phyloP scores from a whole-genome alignment of 2,888 invertebrate genomes.

The Ophioninae sp. region DNA sequence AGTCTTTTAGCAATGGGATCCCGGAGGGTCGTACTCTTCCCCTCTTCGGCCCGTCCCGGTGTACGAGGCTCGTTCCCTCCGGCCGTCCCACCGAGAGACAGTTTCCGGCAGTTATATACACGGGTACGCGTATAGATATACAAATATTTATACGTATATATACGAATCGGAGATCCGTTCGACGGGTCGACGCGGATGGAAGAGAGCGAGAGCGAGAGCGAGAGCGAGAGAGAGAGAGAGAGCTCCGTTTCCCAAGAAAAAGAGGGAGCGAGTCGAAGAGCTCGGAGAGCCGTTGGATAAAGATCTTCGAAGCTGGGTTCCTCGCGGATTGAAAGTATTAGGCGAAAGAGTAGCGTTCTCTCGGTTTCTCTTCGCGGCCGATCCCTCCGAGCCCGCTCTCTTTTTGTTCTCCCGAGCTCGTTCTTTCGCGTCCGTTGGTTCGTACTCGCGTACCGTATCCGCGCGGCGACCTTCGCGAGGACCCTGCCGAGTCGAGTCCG shows the following conservation, averaged over 20 bases:
- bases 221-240: too few relatives aligned
- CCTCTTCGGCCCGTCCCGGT: conserved; percentile 18
- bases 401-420: conserved; percentile 41
- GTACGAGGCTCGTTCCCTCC: conserved; percentile 64
- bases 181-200: conserved; percentile 46
- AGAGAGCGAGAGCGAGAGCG: neutral
- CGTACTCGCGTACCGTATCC: conserved; percentile 28
- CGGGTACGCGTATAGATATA: neutral
- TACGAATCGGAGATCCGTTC: conserved; percentile 37
- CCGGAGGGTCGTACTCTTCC: conserved; percentile 70
- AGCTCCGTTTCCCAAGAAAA: conserved; percentile 55
- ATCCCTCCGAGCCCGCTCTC: conserved; percentile 52
- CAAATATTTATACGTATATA: conserved; percentile 20
- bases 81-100: conserved; percentile 39
- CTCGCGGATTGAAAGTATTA: conserved; percentile 75
- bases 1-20: conserved; percentile 82
- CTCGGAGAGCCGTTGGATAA: conserved; percentile 81
- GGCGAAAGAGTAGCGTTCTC: conserved; percentile 62
- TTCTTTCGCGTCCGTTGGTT: neutral
- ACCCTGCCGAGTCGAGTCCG: conserved; percentile 48
- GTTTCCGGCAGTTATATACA: conserved; percentile 16
- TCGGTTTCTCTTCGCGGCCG: conserved; percentile 55
- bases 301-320: conserved; percentile 78
- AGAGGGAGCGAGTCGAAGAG: conserved; percentile 69
- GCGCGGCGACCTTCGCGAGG: conserved; percentile 22